A percentile compares a stretch with the other conserved stretches of the same genome.
phyloP scores from a whole-genome alignment of 2,888 invertebrate species.

The Eucriotettix oculatus region DNA sequence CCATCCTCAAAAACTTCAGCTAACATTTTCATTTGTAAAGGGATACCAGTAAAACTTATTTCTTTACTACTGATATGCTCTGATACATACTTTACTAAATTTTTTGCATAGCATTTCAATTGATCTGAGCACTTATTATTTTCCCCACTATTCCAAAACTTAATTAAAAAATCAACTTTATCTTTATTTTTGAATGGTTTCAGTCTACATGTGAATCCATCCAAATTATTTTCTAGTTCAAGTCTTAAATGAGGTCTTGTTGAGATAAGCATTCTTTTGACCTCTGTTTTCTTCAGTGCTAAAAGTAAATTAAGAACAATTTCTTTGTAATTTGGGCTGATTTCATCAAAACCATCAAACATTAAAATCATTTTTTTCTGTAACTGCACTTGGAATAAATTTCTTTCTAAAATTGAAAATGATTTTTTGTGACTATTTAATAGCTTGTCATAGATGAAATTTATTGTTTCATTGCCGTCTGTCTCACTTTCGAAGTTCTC shows the following conservation, averaged over 20 bases:
- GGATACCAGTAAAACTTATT: neutral
- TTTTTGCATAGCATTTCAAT: neutral
- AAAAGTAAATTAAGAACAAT: neutral
- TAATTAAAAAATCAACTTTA: constrained; percentile 1
- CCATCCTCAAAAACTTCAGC: constrained; percentile 1
- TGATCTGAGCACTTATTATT: neutral
- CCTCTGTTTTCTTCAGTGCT: neutral
- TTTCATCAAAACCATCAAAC: constrained; percentile 10
- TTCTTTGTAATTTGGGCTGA: constrained; percentile 3
- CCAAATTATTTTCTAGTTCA: constrained; percentile 1
- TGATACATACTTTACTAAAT: neutral
- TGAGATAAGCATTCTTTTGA: constrained; percentile 3
- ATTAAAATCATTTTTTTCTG: constrained; percentile 1
- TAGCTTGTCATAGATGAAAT: neutral
- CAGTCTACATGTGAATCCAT: neutral
- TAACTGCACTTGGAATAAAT: neutral
- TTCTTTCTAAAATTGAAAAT: neutral
- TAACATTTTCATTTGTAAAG: neutral
- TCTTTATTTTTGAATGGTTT: neutral
- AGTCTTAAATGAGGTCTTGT: neutral
- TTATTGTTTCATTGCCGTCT: neutral
- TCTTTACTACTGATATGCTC: neutral
- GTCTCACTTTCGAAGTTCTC: neutral
- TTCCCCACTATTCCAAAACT: constrained; percentile 1
- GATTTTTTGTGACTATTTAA: neutral